Evolutionary conservation across 1,140 invertebrate species (phyloP).

Genomic region (Dreissena rostriformis): DNA sequence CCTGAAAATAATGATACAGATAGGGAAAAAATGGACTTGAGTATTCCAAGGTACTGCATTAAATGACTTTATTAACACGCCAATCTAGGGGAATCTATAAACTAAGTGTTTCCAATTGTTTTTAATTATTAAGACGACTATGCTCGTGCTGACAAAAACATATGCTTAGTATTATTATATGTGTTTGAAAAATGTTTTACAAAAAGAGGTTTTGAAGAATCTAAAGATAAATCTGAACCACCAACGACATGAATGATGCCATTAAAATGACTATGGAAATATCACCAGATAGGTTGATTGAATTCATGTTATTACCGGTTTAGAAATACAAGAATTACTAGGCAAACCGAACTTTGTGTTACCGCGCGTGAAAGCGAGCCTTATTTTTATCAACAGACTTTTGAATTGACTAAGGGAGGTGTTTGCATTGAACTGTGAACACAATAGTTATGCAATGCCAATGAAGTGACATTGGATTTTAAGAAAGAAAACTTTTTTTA

Average conservation of each 20-base stretch:
- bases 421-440: neutral
- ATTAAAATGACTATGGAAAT: slow-evolving; percentile 10
- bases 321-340: neutral
- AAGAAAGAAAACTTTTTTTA: slow-evolving; percentile 10
- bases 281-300: neutral
- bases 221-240: neutral
- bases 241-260: neutral
- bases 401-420: slow-evolving; percentile 4
- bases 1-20: too few relatives aligned
- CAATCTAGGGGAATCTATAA: too few relatives aligned
- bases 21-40: too few relatives aligned
- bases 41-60: too few relatives aligned
- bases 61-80: too few relatives aligned
- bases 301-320: neutral
- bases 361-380: neutral
- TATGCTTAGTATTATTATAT: neutral
- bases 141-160: neutral
- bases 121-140: neutral
- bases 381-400: slow-evolving; percentile 3
- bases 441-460: neutral
- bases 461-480: slow-evolving; percentile 2
- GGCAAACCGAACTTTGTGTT: slow-evolving; percentile 7
- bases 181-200: neutral
- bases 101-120: too few relatives aligned
- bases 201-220: slow-evolving; percentile 4